phyloP scores from a whole-genome alignment of 2,888 invertebrate genomes.

The Seira musarum region DNA sequence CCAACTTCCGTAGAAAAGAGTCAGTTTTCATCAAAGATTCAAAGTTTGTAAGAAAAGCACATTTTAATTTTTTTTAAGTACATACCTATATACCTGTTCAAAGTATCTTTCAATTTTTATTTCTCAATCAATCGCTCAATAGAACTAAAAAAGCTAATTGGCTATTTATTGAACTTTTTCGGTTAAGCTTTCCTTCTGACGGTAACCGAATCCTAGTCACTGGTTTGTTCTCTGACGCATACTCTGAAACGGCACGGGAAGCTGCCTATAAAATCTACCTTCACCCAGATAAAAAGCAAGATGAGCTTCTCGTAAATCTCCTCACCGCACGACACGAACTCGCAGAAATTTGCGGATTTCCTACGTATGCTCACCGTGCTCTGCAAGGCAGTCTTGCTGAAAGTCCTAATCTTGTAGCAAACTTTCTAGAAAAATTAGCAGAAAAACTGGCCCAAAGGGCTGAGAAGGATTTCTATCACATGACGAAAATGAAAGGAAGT shows the following conservation, averaged over 20 bases:
- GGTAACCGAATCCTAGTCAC: conserved; percentile 84
- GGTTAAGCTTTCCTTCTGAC: conserved; percentile 77
- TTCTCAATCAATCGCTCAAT: neutral
- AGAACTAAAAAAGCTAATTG: too few species aligned
- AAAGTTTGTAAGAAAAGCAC: conserved; percentile 78
- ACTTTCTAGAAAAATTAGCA: conserved; percentile 85
- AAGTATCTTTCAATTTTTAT: conserved; percentile 5
- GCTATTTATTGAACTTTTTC: conserved; percentile 25
- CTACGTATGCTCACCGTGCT: conserved; percentile 90
- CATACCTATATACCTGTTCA: neutral
- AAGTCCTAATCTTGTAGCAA: conserved; percentile 82
- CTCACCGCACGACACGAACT: conserved; percentile 84
- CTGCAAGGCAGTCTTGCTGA: conserved; percentile 91
- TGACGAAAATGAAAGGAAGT: conserved; percentile 82
- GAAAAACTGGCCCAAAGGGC: conserved; percentile 81
- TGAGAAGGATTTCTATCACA: conserved; percentile 81
- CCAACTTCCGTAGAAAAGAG: conserved; percentile 80
- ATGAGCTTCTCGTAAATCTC: conserved; percentile 81
- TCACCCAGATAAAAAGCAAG: conserved; percentile 84
- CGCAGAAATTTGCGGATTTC: conserved; percentile 91
- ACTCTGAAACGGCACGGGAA: conserved; percentile 85
- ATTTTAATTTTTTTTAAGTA: neutral
- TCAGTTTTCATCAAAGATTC: conserved; percentile 80
- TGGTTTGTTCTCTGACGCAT: conserved; percentile 88
- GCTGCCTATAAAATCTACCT: conserved; percentile 90